These are phyloP conservation scores for Dendrolimus punctatus DNA, from an alignment of 1,140 invertebrate species.

Conservation along the genomic window DNA sequence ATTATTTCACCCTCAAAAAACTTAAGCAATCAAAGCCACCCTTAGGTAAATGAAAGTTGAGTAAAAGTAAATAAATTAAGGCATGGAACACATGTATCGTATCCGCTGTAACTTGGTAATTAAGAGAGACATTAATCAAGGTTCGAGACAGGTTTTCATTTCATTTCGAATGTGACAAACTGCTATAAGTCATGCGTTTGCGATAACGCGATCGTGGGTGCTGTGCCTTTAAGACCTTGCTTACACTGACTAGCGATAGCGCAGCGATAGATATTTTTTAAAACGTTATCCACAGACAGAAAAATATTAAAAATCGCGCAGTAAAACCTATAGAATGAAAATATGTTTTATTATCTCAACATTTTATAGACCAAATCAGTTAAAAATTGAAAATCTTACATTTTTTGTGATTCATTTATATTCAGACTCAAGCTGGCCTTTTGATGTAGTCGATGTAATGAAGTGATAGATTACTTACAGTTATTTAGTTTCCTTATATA, in stretches of 20 bases:
- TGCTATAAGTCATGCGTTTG: constrained; percentile 39
- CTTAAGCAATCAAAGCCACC: constrained; percentile 10
- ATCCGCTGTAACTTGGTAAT: constrained; percentile 54
- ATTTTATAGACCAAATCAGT: too few relatives aligned
- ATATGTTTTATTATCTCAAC: too few relatives aligned
- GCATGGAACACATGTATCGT: constrained; percentile 50
- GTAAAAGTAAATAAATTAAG: constrained; percentile 59
- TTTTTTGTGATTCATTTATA: too few relatives aligned
- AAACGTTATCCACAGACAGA: too few relatives aligned
- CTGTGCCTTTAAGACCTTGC: constrained; percentile 2
- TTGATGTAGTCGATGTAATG: too few relatives aligned
- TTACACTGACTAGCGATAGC: background rate
- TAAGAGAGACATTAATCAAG: constrained; percentile 63
- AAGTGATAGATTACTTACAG: too few relatives aligned
- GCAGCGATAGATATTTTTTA: background rate
- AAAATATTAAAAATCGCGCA: too few relatives aligned
- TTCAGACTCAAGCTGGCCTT: too few relatives aligned
- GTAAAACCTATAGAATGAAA: too few relatives aligned
- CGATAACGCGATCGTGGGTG: constrained; percentile 8
- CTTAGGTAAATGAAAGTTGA: constrained; percentile 24
- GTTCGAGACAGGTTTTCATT: constrained; percentile 39
- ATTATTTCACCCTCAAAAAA: too few relatives aligned
- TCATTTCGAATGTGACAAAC: constrained; percentile 53
- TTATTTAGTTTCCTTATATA: too few relatives aligned
- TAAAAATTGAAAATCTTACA: too few relatives aligned